Conservation (phyloP, 2,888 invertebrate species). For the Polylopha cassiicola region DNA sequence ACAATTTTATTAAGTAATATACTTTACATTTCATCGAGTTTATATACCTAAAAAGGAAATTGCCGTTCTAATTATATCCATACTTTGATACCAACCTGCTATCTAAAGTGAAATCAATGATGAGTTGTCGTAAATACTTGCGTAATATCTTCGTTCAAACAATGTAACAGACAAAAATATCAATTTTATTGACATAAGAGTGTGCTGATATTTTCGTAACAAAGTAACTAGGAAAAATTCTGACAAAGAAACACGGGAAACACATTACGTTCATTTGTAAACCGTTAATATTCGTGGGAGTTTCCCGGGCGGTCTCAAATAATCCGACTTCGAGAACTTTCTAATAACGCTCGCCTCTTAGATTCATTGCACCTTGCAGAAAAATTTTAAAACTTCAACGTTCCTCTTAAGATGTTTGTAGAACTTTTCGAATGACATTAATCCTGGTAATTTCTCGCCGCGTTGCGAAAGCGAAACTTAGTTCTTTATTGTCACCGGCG, state of each 20-base stretch:
- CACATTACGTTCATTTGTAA: constrained; percentile 37
- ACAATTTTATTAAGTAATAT: too few species aligned
- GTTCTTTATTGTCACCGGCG: neutral
- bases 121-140: too few species aligned
- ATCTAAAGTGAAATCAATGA: too few species aligned
- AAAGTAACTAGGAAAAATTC: too few species aligned
- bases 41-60: too few species aligned
- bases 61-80: too few species aligned
- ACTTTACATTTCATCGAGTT: too few species aligned
- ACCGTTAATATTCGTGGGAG: constrained; percentile 43
- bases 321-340: constrained; percentile 58
- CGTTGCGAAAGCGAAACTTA: constrained; percentile 30
- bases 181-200: too few species aligned
- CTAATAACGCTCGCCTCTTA: constrained; percentile 59
- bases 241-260: constrained; percentile 28
- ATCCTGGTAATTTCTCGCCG: constrained; percentile 49
- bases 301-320: constrained; percentile 34
- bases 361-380: constrained; percentile 67
- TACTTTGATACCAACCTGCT: too few species aligned
- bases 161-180: too few species aligned
- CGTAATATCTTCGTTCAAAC: too few species aligned
- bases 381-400: constrained; percentile 52
- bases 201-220: too few species aligned
- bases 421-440: constrained; percentile 60
- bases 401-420: constrained; percentile 50